phyloP scores from a whole-genome alignment of 1,140 invertebrate genomes.

The Drosophila asahinai region DNA sequence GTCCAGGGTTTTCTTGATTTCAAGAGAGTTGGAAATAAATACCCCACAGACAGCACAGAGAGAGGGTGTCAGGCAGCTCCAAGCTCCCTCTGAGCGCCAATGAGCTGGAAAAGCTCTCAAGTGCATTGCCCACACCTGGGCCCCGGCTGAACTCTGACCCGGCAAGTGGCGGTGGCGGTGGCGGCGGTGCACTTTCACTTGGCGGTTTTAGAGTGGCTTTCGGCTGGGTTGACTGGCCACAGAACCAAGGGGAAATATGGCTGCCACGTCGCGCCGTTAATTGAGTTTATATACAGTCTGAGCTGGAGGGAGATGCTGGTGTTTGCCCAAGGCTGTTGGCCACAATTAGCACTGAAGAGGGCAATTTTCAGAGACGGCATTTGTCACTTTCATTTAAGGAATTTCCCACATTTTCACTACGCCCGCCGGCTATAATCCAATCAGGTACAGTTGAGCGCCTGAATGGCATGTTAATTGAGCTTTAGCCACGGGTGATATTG shows the following conservation, averaged over 20 bases:
- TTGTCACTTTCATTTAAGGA: conserved; percentile 79
- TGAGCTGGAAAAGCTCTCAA: conserved; percentile 50
- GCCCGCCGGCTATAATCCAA: conserved; percentile 48
- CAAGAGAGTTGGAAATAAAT: no score
- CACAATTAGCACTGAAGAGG: conserved; percentile 62
- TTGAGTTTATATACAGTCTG: conserved; percentile 64
- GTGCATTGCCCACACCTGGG: conserved; percentile 57
- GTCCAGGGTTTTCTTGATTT: neutral
- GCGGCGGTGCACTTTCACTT: conserved; percentile 74
- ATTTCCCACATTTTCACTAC: conserved; percentile 71
- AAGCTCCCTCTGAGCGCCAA: conserved; percentile 26
- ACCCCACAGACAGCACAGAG: no score
- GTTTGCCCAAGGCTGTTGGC: conserved; percentile 36
- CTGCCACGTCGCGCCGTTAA: conserved; percentile 46
- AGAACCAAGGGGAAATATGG: conserved; percentile 48
- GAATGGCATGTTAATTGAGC: conserved; percentile 42
- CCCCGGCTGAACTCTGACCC: conserved; percentile 52
- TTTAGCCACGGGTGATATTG: conserved; percentile 10
- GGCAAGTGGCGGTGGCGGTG: conserved; percentile 34
- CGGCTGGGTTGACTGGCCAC: conserved; percentile 31
- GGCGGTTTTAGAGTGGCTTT: conserved; percentile 50
- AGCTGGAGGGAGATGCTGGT: neutral
- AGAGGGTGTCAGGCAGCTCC: neutral
- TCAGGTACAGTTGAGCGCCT: conserved; percentile 63
- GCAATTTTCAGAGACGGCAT: conserved; percentile 27